Evolutionary conservation across 2,113 vertebrate species (phyloP).

Genomic region (Anser cygnoides): DNA sequence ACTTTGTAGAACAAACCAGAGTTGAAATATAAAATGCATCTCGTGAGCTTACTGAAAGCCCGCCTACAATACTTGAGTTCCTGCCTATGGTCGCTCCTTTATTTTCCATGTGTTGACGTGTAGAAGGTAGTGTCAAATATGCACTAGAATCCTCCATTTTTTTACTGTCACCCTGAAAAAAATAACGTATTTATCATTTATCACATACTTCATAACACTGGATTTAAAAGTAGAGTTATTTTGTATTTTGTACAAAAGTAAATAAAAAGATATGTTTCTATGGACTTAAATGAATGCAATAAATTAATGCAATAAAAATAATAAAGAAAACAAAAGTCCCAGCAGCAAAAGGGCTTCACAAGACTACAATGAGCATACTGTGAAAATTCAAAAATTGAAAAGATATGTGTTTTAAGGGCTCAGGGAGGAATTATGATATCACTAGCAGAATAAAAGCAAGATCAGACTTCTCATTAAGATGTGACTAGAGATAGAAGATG

Average conservation of each 20-base stretch:
- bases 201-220: not conserved
- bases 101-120: slow-evolving; percentile 81
- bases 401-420: not conserved
- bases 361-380: not conserved
- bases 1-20: slow-evolving; percentile 96
- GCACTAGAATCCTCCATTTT: slow-evolving; percentile 93
- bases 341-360: no score
- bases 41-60: slow-evolving; percentile 89
- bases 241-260: not conserved
- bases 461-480: not conserved
- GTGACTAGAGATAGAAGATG: not conserved
- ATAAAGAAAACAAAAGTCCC: not conserved
- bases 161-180: slow-evolving; percentile 93
- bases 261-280: not conserved
- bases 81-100: slow-evolving; percentile 81
- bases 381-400: not conserved
- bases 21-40: slow-evolving; percentile 92
- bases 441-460: not conserved
- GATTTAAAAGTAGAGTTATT: not conserved
- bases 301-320: no score
- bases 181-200: not conserved
- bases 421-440: not conserved
- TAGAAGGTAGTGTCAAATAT: slow-evolving; percentile 86
- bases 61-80: slow-evolving; percentile 82
- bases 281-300: not conserved